These are phyloP conservation scores for Gavia stellata DNA, from an alignment of 2,113 vertebrate species.

Conservation along the genomic window DNA sequence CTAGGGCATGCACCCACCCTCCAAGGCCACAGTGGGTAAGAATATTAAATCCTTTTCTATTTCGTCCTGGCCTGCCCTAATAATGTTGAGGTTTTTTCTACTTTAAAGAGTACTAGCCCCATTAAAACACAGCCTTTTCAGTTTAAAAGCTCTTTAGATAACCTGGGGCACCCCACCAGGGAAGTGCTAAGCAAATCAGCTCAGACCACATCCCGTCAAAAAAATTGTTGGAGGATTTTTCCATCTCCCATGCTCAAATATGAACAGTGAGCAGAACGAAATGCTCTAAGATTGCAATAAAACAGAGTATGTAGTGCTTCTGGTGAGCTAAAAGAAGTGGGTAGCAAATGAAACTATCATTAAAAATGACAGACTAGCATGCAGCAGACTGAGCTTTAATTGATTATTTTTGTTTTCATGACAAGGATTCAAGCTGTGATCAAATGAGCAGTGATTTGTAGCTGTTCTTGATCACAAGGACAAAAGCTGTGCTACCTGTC, in stretches of 20 bases:
- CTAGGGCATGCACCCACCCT: background rate
- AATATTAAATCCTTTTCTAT: background rate
- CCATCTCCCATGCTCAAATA: background rate
- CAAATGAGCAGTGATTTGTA: background rate
- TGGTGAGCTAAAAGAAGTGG: background rate
- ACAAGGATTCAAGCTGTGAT: background rate
- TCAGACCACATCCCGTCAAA: background rate
- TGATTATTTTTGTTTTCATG: background rate
- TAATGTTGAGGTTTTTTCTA: background rate
- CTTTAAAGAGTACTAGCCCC: background rate
- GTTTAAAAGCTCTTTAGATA: background rate
- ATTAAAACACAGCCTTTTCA: background rate
- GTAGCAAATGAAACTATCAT: background rate
- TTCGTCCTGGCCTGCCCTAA: background rate
- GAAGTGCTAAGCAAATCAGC: background rate
- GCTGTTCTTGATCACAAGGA: background rate
- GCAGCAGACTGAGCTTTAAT: background rate
- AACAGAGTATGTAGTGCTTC: background rate
- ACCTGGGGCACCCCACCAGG: background rate
- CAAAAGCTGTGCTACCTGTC: accelerated
- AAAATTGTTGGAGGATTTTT: background rate
- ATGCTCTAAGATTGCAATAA: background rate
- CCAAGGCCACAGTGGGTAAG: background rate
- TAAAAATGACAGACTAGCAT: background rate
- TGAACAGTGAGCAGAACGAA: accelerated